phyloP scores from a whole-genome alignment of 1,140 invertebrate genomes.

The Zaprionus inermis region DNA sequence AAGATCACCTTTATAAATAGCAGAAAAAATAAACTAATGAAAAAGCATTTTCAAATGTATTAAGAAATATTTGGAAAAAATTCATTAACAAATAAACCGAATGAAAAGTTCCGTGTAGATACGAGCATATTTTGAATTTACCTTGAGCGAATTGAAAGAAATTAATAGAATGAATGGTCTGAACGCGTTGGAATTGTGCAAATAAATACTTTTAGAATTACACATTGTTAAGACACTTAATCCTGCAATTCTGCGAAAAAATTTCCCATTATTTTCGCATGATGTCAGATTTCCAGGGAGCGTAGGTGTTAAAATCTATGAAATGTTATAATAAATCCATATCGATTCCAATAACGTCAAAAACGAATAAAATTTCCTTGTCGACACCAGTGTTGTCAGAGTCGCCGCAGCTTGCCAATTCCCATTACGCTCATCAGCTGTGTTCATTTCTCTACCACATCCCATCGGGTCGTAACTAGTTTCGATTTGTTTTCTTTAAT shows the following conservation, averaged over 20 bases:
- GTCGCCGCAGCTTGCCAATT: constrained; percentile 12
- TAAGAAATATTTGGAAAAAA: constrained; percentile 30
- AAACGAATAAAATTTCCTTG: constrained; percentile 10
- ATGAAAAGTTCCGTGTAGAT: constrained; percentile 28
- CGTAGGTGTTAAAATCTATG: constrained; percentile 31
- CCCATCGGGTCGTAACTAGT: constrained; percentile 16
- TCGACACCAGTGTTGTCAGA: constrained; percentile 3
- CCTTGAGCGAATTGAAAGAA: constrained; percentile 37
- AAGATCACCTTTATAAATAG: constrained; percentile 72
- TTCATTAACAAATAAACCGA: constrained; percentile 69
- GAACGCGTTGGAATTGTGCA: not conserved
- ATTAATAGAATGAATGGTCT: not conserved
- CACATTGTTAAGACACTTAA: not conserved
- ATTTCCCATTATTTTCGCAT: not conserved
- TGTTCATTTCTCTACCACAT: not conserved
- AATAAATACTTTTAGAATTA: not conserved
- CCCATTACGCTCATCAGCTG: constrained; percentile 8
- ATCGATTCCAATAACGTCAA: not conserved
- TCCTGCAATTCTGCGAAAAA: not conserved
- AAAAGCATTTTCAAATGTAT: constrained; percentile 25
- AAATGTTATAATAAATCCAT: constrained; percentile 23
- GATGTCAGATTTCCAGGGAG: not conserved
- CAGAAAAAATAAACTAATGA: constrained; percentile 39
- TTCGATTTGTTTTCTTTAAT: constrained; percentile 28
- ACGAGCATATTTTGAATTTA: constrained; percentile 27